Percentiles rank a stretch among this genome's conserved stretches.
Evolutionary conservation across 64 coral and sea anemone genomes (phyloP).

Genomic region (Porites australiensis): DNA sequence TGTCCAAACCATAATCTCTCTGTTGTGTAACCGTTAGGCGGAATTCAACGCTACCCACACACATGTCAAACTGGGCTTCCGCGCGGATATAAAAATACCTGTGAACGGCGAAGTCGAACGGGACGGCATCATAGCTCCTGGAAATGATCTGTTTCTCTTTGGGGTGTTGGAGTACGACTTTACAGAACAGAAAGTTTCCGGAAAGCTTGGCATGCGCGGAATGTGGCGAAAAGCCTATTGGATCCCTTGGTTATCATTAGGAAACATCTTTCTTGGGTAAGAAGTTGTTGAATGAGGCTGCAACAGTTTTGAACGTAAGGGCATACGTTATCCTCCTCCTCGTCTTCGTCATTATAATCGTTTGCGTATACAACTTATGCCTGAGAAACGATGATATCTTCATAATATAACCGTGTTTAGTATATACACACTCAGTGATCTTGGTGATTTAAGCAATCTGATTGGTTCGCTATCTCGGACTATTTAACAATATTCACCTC

Average conservation of each 20-base stretch:
- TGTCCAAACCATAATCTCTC: not conserved
- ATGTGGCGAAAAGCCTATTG: slow-evolving; percentile 88
- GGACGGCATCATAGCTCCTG: slow-evolving; percentile 83
- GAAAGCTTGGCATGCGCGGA: slow-evolving; percentile 90
- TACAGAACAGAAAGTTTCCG: slow-evolving; percentile 39
- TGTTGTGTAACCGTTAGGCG: slow-evolving; percentile 36
- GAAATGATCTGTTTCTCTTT: slow-evolving; percentile 82
- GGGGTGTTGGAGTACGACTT: slow-evolving; percentile 90
- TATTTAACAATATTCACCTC: too few species aligned
- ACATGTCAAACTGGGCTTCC: slow-evolving; percentile 75
- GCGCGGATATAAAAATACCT: slow-evolving; percentile 84
- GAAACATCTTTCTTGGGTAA: slow-evolving; percentile 90
- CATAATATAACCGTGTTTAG: too few species aligned
- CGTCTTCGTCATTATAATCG: too few species aligned
- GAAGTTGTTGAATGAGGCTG: not conserved
- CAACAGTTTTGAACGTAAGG: too few species aligned
- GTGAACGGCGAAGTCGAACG: slow-evolving; percentile 92
- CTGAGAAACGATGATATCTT: too few species aligned
- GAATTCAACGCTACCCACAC: slow-evolving; percentile 71
- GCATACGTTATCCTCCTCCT: too few species aligned
- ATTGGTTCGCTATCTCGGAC: too few species aligned
- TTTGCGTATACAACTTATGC: too few species aligned
- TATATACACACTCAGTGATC: too few species aligned
- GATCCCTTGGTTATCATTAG: slow-evolving; percentile 82
- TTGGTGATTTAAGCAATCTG: too few species aligned